Evolutionary conservation across 1,140 invertebrate genomes (phyloP), one percentile per base, ranked within the genome.

Genomic region (Amphibalanus amphitrite): DNA sequence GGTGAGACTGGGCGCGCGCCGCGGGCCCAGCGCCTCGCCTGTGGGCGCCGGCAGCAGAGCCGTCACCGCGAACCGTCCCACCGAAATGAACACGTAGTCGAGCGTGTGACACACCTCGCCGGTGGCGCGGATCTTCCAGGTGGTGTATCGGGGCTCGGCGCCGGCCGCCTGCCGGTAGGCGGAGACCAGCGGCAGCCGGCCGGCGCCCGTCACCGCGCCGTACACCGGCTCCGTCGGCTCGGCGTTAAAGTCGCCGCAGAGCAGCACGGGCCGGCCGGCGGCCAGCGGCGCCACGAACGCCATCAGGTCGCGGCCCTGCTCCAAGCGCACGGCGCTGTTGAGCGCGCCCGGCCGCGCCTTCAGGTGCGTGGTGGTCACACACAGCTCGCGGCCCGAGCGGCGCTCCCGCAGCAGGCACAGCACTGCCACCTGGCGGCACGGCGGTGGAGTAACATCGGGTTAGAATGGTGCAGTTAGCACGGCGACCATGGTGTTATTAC

Each of bases 221-320:
- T 90, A 90, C 20, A 91, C 85, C 13, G 87, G 86, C 78, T 91
- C 89, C 3, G 76, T 82, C 0, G 88, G 88, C 77, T 89, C 88
- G 0, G 89, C 90, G 80, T 92, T 92, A 75, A 92, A 90, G 77
- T 92, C 90, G 0, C 90, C 90, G 75, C 86, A 88, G 0, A 91
- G 74, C 28, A 92, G 80, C 0, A 89, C 76, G 0, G 89, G 87
- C 38, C 75, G 74, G 0, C 79, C 80, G 8, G 67, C 69, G 29
- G 74, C 71, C 74, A 84, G 80, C 26, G 81, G 77, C 30, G 80
- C 76, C 0, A 90, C 78, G 73, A 87, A 88, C 17, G 85, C 80
- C 17, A 89, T 76, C 25, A 91, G 78, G 79, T 89, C 89, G 77
- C 86, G 86, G 8, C 89, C 89, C 80, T 92, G 89, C 77, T 89